Evolutionary conservation across 2,888 invertebrate genomes (phyloP).

Genomic region (Drosophila nigricruria): DNA sequence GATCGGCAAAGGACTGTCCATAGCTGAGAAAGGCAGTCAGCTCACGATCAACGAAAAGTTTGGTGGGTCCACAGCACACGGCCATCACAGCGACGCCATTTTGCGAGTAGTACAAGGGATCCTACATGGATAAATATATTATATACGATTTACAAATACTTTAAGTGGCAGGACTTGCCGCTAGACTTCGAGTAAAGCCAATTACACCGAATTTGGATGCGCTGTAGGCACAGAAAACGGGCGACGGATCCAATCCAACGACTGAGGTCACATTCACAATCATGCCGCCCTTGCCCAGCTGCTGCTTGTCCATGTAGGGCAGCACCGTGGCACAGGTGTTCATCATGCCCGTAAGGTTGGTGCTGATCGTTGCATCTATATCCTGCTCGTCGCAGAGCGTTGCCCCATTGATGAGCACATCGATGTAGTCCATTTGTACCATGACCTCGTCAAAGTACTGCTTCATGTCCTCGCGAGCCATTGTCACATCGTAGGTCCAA

Average conservation of each 20-base stretch:
- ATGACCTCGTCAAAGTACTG: constrained; percentile 77
- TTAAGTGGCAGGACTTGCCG: constrained; percentile 56
- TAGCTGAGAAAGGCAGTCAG: constrained; percentile 69
- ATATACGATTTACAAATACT: no score
- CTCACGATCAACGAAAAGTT: constrained; percentile 63
- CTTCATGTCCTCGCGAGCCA: constrained; percentile 75
- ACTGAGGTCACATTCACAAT: constrained; percentile 84
- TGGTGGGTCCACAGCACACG: constrained; percentile 82
- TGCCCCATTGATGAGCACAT: constrained; percentile 77
- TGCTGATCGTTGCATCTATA: constrained; percentile 68
- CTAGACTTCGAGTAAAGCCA: constrained; percentile 83
- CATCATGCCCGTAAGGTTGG: constrained; percentile 77
- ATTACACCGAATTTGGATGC: constrained; percentile 84
- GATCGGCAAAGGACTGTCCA: constrained; percentile 64
- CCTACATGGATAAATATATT: constrained; percentile 37
- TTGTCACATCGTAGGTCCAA: constrained; percentile 76
- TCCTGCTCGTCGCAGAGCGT: constrained; percentile 72
- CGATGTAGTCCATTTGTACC: constrained; percentile 77
- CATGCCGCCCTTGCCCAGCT: constrained; percentile 84
- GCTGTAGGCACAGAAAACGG: constrained; percentile 82
- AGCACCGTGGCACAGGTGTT: constrained; percentile 80
- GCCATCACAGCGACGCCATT: constrained; percentile 80
- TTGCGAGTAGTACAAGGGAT: constrained; percentile 73
- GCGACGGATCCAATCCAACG: constrained; percentile 75
- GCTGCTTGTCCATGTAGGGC: constrained; percentile 84